Conservation (phyloP, 2,888 invertebrate genomes). For the Nymphalis urticae region DNA sequence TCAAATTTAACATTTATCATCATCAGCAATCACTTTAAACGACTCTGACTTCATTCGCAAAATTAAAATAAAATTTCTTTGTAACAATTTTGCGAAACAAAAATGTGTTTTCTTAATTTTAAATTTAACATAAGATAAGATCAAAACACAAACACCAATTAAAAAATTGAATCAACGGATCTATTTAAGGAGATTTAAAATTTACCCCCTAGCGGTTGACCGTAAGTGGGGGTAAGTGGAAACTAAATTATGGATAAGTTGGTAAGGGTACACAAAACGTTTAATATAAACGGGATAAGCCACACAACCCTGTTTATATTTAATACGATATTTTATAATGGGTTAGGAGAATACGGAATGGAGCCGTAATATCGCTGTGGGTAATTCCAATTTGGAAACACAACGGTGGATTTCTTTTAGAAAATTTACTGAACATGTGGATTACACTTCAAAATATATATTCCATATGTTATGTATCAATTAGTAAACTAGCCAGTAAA, state of each 20-base stretch:
- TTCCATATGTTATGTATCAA: no score
- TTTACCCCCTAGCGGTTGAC: conserved; percentile 19
- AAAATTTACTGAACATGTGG: no score
- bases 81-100: no score
- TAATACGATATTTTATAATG: conserved; percentile 6
- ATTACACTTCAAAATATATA: no score
- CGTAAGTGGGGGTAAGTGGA: conserved; percentile 20
- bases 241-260: conserved; percentile 22
- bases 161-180: not conserved
- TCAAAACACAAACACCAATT: not conserved
- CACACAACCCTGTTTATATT: conserved; percentile 22
- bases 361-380: no score
- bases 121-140: not conserved
- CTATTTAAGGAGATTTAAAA: conserved; percentile 8
- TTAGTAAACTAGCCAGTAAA: no score
- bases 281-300: conserved; percentile 21
- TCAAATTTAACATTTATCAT: no score
- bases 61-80: no score
- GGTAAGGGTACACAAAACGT: conserved; percentile 8
- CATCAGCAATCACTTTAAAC: no score
- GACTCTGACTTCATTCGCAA: no score
- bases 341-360: not conserved
- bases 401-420: no score
- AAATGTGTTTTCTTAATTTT: not conserved
- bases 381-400: no score